Evolutionary conservation across 2,113 vertebrate species (phyloP), one percentile per base, ranked within the genome.

Genomic region (Vulpes ferrilata): DNA sequence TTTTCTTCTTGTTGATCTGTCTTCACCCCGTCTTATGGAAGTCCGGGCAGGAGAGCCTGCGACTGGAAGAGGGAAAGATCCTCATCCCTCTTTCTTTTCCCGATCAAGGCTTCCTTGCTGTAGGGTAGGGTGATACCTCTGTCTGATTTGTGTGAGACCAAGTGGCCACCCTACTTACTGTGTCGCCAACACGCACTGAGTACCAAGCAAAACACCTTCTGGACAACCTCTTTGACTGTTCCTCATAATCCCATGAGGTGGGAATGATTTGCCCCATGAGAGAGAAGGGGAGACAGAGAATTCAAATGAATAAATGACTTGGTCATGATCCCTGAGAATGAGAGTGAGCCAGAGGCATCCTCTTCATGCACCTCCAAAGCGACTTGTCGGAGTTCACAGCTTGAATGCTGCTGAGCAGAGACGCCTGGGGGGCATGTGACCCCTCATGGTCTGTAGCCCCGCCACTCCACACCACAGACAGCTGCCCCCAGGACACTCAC

Each of bases 51-150:
- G 7, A 43, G 3, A 55, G 32, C 25, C 19, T 57, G 27, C 64
- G 32, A 30, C 0, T 16, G 22, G 23, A 20, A 20, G 80, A 74
- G 71, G 2, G 59, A 13, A 53, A 20, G 38, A 30, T 76, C 25
- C 12, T 25, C 4, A 7, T 23, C 43, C 20, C 22, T 23, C 30
- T 27, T 27, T 90, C 7, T 30, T 69, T 22, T 64, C 35, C 9
- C n/a, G 3, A 30, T 30, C 15, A 4, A 17, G 82, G 35, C 23
- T 16, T 25, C 51, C 1, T 57, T 30, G 0, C 23, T 0, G 2
- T 19, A 35, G 11, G 7, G 30, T 6, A 3, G 6, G 3, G 32
- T 11, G 7, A 8, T 0, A 0, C 1, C 2, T 20, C 35, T 0
- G 2, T 30, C 38, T 17, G 16, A 27, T 32, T 23, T 2, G 27